Conservation (phyloP, 2,888 invertebrate genomes). For the Sinhomidia bicolor region DNA sequence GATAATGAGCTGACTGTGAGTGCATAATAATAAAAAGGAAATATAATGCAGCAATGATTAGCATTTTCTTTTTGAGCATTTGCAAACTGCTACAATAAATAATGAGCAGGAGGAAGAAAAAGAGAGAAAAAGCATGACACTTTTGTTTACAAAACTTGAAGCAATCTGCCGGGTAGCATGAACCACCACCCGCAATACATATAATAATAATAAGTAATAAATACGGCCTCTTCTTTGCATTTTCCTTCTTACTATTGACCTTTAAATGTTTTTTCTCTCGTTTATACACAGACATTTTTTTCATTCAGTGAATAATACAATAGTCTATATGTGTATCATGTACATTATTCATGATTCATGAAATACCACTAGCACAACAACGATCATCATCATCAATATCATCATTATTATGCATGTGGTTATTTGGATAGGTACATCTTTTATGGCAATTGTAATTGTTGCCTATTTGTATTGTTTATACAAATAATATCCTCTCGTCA, state of each 20-base stretch:
- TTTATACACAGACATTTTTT: not conserved
- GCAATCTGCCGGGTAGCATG: not conserved
- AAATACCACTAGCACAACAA: no score
- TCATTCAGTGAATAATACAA: no score
- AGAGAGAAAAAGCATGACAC: not conserved
- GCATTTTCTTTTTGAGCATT: not conserved
- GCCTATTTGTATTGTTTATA: not conserved
- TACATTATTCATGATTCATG: not conserved
- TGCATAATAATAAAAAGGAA: not conserved
- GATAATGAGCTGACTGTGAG: not conserved
- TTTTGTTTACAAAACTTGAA: constrained; percentile 7
- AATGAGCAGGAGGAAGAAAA: not conserved
- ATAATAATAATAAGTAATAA: no score
- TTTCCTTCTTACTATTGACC: not conserved
- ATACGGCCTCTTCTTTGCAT: not conserved
- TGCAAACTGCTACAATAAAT: not conserved
- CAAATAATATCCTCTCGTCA: constrained; percentile 15
- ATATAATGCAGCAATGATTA: not conserved
- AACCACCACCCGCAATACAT: constrained; percentile 20
- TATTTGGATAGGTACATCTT: not conserved
- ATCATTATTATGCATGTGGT: not conserved
- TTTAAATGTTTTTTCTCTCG: no score
- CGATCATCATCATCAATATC: no score
- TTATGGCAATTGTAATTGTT: not conserved
- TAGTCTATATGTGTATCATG: not conserved